Conservation (phyloP, 2,113 vertebrate genomes). For the Elaphurus davidianus region DNA sequence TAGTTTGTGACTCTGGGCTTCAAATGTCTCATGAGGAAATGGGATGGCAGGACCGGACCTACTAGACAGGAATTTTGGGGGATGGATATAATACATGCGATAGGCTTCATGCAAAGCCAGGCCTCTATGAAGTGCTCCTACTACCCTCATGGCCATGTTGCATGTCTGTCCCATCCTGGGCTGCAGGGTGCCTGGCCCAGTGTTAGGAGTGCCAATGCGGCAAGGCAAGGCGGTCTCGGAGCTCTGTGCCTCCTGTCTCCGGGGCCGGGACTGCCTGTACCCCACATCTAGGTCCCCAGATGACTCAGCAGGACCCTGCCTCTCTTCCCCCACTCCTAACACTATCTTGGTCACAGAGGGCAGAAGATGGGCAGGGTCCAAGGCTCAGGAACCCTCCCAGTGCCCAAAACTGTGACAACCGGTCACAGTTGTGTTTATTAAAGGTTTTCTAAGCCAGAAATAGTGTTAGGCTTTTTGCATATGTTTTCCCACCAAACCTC, state of each 20-base stretch:
- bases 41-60: not conserved
- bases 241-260: slow-evolving; percentile 80
- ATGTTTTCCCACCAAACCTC: not conserved
- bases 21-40: not conserved
- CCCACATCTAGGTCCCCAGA: not conserved
- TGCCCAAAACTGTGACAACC: not conserved
- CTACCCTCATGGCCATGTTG: slow-evolving; percentile 29
- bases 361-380: not conserved
- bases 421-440: not conserved
- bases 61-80: not conserved
- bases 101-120: not conserved
- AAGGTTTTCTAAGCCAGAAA: not conserved
- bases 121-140: not conserved
- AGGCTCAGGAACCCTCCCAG: not conserved
- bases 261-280: too few relatives aligned
- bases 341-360: not conserved
- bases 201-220: slow-evolving; percentile 76
- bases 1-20: not conserved
- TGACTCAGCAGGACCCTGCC: not conserved
- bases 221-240: slow-evolving; percentile 88
- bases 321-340: not conserved
- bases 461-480: not conserved
- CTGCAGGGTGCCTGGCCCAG: not conserved
- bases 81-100: not conserved
- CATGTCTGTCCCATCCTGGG: slow-evolving; percentile 52